A percentile compares a stretch with the other conserved stretches of the same genome.
These are phyloP conservation scores for Caracal caracal DNA, from an alignment of 2,113 vertebrate genomes.

Conservation along the genomic window DNA sequence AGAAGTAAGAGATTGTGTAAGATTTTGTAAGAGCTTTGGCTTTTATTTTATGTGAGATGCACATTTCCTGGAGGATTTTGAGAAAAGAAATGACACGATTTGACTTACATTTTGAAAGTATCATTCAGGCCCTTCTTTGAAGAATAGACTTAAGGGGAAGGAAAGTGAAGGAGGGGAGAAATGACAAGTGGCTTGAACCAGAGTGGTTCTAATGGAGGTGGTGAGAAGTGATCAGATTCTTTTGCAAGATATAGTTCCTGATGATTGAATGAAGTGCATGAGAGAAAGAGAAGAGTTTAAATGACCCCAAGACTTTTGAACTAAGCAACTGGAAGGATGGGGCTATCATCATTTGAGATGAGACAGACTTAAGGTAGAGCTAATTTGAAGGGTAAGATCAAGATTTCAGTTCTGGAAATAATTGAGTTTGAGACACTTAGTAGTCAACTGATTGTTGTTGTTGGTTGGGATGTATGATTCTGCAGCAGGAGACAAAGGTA, in stretches of 20 bases:
- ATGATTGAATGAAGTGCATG: background rate
- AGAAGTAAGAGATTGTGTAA: background rate
- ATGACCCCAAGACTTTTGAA: background rate
- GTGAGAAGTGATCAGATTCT: background rate
- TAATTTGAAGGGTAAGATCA: constrained; percentile 18
- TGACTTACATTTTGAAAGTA: background rate
- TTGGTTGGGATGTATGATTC: background rate
- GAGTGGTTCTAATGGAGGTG: background rate
- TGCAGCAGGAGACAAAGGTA: background rate
- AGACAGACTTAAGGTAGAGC: background rate
- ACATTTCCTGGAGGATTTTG: background rate
- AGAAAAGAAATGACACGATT: background rate
- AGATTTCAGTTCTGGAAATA: background rate
- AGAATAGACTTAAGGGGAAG: background rate
- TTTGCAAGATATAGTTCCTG: background rate
- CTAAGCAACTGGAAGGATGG: background rate
- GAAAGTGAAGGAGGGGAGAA: background rate
- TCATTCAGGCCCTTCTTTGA: background rate
- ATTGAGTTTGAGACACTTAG: background rate
- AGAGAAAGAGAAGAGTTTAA: background rate
- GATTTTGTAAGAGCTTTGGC: background rate
- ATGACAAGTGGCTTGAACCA: background rate
- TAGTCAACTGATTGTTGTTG: background rate
- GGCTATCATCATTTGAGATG: background rate
- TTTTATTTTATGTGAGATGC: background rate